Conservation (phyloP, 2,797 vertebrate species). For the Xyrichtys novacula region DNA sequence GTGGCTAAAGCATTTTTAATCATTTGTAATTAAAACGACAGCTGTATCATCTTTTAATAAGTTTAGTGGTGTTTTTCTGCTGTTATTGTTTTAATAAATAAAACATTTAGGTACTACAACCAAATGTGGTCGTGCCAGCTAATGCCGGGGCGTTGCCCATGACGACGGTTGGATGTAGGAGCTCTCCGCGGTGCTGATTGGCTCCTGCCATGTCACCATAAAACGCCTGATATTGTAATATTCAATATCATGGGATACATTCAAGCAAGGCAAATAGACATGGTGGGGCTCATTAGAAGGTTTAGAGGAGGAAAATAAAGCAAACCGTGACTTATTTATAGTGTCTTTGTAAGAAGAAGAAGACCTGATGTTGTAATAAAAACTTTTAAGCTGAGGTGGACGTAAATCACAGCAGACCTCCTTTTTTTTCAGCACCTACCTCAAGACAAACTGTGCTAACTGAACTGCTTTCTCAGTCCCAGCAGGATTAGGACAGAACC, state of each 20-base stretch:
- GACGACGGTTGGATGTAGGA: constrained; percentile 51
- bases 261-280: constrained; percentile 3
- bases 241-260: constrained; percentile 21
- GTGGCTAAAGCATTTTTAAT: not conserved
- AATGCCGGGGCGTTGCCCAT: constrained; percentile 47
- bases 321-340: no score
- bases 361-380: not conserved
- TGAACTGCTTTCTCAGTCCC: constrained; percentile 7
- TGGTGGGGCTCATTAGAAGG: not conserved
- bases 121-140: not conserved
- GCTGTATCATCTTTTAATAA: not conserved
- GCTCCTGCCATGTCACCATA: constrained; percentile 38
- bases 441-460: not conserved
- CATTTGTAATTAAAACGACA: not conserved
- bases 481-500: not conserved
- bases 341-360: no score
- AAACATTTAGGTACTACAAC: not conserved
- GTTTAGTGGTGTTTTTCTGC: not conserved
- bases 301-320: no score
- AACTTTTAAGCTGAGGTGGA: not conserved
- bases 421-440: not conserved
- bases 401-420: not conserved
- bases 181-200: constrained; percentile 64
- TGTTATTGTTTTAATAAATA: not conserved
- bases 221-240: constrained; percentile 53